Evolutionary conservation across 2,888 invertebrate genomes (phyloP).

Genomic region (Mythimna impura): DNA sequence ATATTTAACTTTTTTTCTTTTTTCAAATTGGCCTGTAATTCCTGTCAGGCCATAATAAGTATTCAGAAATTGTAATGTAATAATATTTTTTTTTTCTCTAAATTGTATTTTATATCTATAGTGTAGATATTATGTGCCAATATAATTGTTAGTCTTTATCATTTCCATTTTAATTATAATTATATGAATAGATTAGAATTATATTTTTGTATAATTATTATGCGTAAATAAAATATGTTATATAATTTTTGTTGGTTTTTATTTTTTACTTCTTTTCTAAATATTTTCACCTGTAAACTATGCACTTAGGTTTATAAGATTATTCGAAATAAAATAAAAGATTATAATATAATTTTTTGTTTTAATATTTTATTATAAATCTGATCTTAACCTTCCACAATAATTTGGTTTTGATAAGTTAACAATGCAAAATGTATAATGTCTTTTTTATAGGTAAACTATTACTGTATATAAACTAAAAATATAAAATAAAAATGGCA

Average conservation of each 20-base stretch:
- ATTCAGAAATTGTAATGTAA: not conserved
- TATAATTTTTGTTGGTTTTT: conserved; percentile 48
- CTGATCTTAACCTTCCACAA: not conserved
- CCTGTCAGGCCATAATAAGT: not conserved
- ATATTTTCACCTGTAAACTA: not conserved
- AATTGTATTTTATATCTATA: conserved; percentile 56
- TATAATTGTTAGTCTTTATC: conserved; percentile 66
- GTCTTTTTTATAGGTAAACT: not conserved
- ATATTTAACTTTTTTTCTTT: not conserved
- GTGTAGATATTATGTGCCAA: conserved; percentile 73
- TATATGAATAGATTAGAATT: conserved; percentile 64
- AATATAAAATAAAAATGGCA: no score
- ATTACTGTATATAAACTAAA: no score
- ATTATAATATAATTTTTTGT: not conserved
- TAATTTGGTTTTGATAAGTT: conserved; percentile 18
- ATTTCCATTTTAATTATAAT: conserved; percentile 67
- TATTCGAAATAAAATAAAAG: conserved; percentile 12
- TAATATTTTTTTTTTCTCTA: conserved; percentile 20
- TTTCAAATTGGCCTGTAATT: not conserved
- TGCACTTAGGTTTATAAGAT: not conserved
- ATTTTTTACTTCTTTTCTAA: conserved; percentile 8
- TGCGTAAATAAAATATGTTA: conserved; percentile 71
- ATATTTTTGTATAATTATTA: conserved; percentile 77
- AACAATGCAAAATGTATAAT: conserved; percentile 14
- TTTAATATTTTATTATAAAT: conserved; percentile 27